phyloP scores from a whole-genome alignment of 2,797 vertebrate species.

The Phalloptychus januarius region DNA sequence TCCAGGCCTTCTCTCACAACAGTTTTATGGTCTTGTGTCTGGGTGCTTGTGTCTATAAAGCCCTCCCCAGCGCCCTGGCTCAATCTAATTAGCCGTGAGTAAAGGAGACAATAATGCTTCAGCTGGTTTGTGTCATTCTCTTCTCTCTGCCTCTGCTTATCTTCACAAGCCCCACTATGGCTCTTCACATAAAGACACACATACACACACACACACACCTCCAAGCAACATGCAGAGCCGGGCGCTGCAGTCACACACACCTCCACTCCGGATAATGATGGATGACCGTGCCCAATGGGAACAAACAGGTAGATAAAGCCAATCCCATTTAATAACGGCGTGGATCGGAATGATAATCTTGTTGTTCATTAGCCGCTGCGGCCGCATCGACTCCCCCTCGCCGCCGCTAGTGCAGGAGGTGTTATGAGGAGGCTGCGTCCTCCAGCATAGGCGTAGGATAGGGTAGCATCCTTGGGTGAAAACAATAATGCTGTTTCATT shows the following conservation, averaged over 20 bases:
- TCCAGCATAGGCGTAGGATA: slow-evolving; percentile 53
- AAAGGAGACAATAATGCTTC: slow-evolving; percentile 85
- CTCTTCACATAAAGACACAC: slow-evolving; percentile 43
- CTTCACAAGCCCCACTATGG: slow-evolving; percentile 78
- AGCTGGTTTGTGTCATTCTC: slow-evolving; percentile 85
- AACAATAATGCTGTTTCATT: slow-evolving; percentile 76
- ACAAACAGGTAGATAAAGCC: slow-evolving; percentile 80
- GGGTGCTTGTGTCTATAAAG: slow-evolving; percentile 74
- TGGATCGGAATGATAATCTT: slow-evolving; percentile 80
- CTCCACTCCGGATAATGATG: slow-evolving; percentile 76
- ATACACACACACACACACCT: background rate
- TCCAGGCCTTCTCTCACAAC: slow-evolving; percentile 54
- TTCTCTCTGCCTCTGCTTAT: slow-evolving; percentile 83
- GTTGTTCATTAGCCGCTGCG: slow-evolving; percentile 73
- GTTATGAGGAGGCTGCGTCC: slow-evolving; percentile 45
- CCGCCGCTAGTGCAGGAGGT: slow-evolving; percentile 33
- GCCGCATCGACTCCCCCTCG: slow-evolving; percentile 54
- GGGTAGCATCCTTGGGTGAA: slow-evolving; percentile 46
- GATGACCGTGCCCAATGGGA: slow-evolving; percentile 73
- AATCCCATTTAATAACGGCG: slow-evolving; percentile 81
- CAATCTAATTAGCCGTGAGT: slow-evolving; percentile 84
- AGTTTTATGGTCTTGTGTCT: slow-evolving; percentile 65
- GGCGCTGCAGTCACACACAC: slow-evolving; percentile 53
- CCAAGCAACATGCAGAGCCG: slow-evolving; percentile 14
- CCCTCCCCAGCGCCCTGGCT: slow-evolving; percentile 72